phyloP scores from a whole-genome alignment of 2,113 vertebrate species.

The Erpornis zantholeuca region DNA sequence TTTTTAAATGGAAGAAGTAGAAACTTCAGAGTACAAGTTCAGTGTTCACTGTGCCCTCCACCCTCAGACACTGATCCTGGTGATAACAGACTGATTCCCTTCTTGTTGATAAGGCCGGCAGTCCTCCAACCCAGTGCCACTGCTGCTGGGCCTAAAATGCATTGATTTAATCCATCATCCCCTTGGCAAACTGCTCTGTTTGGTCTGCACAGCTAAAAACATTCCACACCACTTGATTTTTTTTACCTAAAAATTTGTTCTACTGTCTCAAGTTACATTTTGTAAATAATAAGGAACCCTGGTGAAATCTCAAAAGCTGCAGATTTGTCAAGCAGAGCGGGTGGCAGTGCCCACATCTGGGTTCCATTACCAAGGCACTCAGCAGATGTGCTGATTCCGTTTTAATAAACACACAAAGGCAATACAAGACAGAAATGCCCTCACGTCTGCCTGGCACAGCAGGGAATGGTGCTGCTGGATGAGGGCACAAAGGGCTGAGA shows the following conservation, averaged over 20 bases:
- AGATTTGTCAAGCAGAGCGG: slow-evolving; percentile 70
- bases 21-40: background rate
- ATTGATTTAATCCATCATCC: slow-evolving; percentile 37
- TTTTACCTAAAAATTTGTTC: slow-evolving; percentile 72
- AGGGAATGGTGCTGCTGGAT: slow-evolving; percentile 45
- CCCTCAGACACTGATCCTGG: background rate
- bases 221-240: slow-evolving; percentile 71
- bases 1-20: background rate
- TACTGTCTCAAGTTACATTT: slow-evolving; percentile 73
- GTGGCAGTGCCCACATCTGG: slow-evolving; percentile 75
- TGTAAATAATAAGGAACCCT: slow-evolving; percentile 79
- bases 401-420: slow-evolving; percentile 72
- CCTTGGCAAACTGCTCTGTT: slow-evolving; percentile 72
- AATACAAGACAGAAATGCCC: slow-evolving; percentile 68
- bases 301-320: slow-evolving; percentile 75
- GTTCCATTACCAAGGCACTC: slow-evolving; percentile 74
- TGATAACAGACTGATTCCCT: slow-evolving; percentile 7
- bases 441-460: slow-evolving; percentile 43
- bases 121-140: slow-evolving; percentile 37
- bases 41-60: background rate
- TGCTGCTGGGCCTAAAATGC: slow-evolving; percentile 18
- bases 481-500: slow-evolving; percentile 24
- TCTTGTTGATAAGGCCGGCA: slow-evolving; percentile 10
- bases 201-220: slow-evolving; percentile 74
- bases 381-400: slow-evolving; percentile 69